Evolutionary conservation across 1,140 invertebrate genomes (phyloP), one percentile per base, ranked within the genome.

Genomic region (Lepeophtheirus salmonis): DNA sequence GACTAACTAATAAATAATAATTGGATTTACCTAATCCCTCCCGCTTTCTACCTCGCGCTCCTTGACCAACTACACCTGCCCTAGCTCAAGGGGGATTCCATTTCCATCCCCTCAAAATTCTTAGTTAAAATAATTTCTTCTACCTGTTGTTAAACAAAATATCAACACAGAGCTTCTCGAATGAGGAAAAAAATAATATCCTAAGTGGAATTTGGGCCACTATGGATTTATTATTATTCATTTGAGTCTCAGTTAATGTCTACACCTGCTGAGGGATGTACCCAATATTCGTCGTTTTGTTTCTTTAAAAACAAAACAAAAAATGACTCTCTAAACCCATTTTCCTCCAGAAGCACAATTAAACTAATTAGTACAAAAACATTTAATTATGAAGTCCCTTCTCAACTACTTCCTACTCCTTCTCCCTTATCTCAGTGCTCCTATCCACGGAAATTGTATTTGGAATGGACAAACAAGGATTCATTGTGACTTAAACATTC

Each of bases 381-480:
- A 10, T n/a, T 41, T n/a, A 41, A 6, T 10, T 41, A 41, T 41
- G n/a, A 41, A 41, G 6, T 41, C 6, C n/a, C 30, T 41, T n/a
- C 6, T 6, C n/a, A 6, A 41, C n/a, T 6, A 41, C 6, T 41
- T 41, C 30, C 6, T 41, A 6, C 6, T 41, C 30, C 30, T n/a
- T 41, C 30, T 41, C n/a, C 30, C 6, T 10, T 41, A 41, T 41
- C n/a, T n/a, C n/a, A 41, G 6, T 41, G 6, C n/a, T 41, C n/a
- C 6, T 41, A 41, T n/a, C n/a, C 6, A 41, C 30, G 30, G 2
- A 6, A 30, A 57, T n/a, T 57, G 55, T 23, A 57, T 41, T 18
- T 57, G 55, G 55, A 57, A 26, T 23, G 26, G 17, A 10, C 23
- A 57, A n/a, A 25, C 17, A 24, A n/a, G 23, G 23, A 17, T 54